Conservation (phyloP, 2,113 vertebrate species). For the Pandion haliaetus region DNA sequence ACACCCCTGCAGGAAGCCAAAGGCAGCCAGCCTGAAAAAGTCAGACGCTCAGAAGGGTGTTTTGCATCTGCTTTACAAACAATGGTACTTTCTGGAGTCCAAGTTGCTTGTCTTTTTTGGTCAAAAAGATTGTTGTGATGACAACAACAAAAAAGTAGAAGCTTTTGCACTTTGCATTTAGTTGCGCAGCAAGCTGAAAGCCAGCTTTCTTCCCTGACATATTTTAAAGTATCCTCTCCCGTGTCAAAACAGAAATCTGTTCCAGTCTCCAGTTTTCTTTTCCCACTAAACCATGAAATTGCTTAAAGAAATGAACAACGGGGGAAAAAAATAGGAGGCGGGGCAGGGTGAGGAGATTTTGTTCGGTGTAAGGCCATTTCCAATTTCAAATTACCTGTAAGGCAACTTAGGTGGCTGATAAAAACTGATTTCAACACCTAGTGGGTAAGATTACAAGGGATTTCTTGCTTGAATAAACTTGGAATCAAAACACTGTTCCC, state of each 20-base stretch:
- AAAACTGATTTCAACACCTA: neutral
- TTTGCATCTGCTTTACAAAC: neutral
- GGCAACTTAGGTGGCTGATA: neutral
- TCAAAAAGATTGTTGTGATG: neutral
- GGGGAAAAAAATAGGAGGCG: neutral
- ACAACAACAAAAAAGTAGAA: neutral
- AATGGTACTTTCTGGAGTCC: neutral
- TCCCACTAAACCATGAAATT: neutral
- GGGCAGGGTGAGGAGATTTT: neutral
- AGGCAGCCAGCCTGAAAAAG: neutral
- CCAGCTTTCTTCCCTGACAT: neutral
- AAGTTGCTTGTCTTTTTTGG: neutral
- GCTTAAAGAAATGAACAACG: slow-evolving; percentile 1
- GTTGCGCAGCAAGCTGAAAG: neutral
- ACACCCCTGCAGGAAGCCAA: neutral
- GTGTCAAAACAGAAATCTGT: slow-evolving; percentile 22
- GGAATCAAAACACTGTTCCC: neutral
- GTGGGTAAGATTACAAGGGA: neutral
- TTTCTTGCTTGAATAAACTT: neutral
- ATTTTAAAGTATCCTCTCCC: neutral
- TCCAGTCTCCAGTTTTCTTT: neutral
- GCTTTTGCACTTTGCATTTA: neutral
- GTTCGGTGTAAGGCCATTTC: neutral
- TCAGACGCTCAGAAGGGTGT: neutral
- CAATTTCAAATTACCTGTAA: neutral